Conservation (phyloP, 2,888 invertebrate genomes). For the Drosophila mimica region DNA sequence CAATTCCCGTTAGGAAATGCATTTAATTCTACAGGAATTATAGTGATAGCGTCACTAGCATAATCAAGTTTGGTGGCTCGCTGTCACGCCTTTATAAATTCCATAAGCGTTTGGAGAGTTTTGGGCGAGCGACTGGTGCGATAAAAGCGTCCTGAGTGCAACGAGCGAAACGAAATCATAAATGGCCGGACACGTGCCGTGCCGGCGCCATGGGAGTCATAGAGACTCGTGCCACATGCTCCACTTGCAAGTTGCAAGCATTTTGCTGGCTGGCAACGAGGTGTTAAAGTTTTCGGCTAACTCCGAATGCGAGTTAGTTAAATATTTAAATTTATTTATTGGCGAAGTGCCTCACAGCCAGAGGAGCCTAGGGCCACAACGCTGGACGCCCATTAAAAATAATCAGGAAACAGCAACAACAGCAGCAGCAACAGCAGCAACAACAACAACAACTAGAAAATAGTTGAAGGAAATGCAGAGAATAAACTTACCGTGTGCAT, state of each 20-base stretch:
- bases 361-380: background rate
- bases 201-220: conserved; percentile 9
- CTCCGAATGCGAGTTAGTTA: conserved; percentile 59
- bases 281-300: conserved; percentile 62
- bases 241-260: conserved; percentile 28
- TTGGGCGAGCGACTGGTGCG: conserved; percentile 41
- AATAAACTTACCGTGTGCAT: conserved; percentile 83
- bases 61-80: conserved; percentile 4
- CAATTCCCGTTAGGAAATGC: background rate
- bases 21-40: background rate
- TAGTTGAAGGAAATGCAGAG: conserved; percentile 14
- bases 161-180: conserved; percentile 68
- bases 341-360: conserved; percentile 28
- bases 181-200: conserved; percentile 71
- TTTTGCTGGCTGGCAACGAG: conserved; percentile 46
- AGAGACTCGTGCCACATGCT: conserved; percentile 37
- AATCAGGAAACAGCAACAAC: conserved; percentile 52
- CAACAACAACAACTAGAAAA: conserved; percentile 3
- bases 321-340: conserved; percentile 79
- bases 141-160: conserved; percentile 25
- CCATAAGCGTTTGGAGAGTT: conserved; percentile 69
- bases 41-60: background rate
- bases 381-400: conserved; percentile 66
- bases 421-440: conserved; percentile 6
- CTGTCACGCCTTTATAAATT: conserved; percentile 43